Conservation (phyloP, 2,888 invertebrate genomes). For the Sipha maydis region DNA sequence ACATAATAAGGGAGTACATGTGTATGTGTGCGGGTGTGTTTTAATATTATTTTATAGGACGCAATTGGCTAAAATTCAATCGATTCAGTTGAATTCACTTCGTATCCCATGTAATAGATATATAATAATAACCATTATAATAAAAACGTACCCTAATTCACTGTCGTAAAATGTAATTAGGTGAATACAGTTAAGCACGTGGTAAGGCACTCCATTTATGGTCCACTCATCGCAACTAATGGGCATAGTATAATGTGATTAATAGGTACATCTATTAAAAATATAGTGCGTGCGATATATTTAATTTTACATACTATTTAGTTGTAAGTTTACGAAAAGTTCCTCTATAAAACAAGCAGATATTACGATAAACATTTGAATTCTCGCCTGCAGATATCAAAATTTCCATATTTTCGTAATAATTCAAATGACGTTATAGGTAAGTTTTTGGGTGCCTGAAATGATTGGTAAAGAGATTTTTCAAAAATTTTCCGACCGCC, state of each 20-base stretch:
- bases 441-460: not conserved
- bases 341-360: not conserved
- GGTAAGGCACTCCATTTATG: not conserved
- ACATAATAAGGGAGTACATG: not conserved
- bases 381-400: not conserved
- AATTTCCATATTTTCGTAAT: conserved; percentile 34
- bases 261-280: not conserved
- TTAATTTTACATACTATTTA: too few species aligned
- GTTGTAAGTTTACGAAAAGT: too few species aligned
- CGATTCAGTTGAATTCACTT: not conserved
- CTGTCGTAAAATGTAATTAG: not conserved
- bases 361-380: not conserved
- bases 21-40: not conserved
- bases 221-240: not conserved
- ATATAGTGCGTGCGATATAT: not conserved
- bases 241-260: not conserved
- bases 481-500: not conserved
- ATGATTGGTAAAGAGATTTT: conserved; percentile 23
- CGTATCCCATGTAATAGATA: not conserved
- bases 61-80: not conserved
- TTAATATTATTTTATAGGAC: not conserved
- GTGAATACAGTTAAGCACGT: not conserved
- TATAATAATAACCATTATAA: not conserved
- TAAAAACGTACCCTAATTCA: not conserved
- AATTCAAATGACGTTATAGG: not conserved